Conservation (phyloP, 2,888 invertebrate species). For the Serripes groenlandicus region DNA sequence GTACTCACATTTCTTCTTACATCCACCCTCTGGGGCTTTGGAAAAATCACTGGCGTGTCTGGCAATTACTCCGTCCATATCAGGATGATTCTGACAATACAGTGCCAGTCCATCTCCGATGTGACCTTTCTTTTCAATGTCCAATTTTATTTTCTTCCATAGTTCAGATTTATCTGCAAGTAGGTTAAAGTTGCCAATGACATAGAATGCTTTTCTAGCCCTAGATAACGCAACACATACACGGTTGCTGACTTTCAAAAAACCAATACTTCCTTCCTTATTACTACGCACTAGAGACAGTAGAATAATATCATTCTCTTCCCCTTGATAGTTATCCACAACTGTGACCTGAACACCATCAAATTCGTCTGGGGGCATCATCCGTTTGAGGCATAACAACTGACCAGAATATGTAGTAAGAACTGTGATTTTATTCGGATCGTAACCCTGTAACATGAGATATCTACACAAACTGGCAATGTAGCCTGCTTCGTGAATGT, state of each 20-base stretch:
- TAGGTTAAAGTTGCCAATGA: constrained; percentile 80
- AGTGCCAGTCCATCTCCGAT: constrained; percentile 63
- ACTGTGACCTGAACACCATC: constrained; percentile 78
- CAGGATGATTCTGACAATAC: constrained; percentile 77
- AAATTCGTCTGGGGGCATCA: constrained; percentile 75
- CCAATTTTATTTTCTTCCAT: constrained; percentile 65
- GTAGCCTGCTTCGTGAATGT: constrained; percentile 81
- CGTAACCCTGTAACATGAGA: constrained; percentile 80
- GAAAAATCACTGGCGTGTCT: constrained; percentile 60
- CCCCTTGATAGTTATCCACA: constrained; percentile 85
- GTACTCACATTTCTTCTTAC: constrained; percentile 67
- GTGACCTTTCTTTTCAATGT: constrained; percentile 56
- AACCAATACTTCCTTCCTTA: constrained; percentile 79
- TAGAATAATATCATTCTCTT: constrained; percentile 86
- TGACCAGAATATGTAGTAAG: constrained; percentile 83
- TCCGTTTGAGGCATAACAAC: constrained; percentile 70
- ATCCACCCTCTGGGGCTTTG: constrained; percentile 74
- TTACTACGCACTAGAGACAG: constrained; percentile 86
- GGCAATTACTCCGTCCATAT: constrained; percentile 38
- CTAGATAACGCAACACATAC: constrained; percentile 84
- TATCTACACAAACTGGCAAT: constrained; percentile 77
- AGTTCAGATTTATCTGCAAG: constrained; percentile 43
- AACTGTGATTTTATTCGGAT: constrained; percentile 77
- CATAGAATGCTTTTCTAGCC: constrained; percentile 82
- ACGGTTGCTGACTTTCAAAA: constrained; percentile 80